Conservation (phyloP, 2,797 vertebrate genomes). For the Chromis chromis region DNA sequence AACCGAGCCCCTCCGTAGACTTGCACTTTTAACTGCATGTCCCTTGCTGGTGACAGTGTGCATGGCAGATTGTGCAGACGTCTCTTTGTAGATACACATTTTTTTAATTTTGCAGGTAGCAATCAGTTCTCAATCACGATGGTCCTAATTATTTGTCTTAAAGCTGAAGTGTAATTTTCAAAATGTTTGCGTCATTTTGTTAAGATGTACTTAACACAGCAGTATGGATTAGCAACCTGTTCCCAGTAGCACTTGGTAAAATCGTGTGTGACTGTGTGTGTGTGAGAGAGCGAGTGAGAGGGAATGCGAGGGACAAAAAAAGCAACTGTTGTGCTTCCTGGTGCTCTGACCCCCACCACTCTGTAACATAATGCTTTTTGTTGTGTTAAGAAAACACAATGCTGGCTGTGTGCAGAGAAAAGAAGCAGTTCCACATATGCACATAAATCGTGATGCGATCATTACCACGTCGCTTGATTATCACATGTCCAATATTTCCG, state of each 20-base stretch:
- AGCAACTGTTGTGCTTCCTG: conserved; percentile 62
- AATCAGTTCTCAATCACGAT: conserved; percentile 63
- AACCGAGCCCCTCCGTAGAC: conserved; percentile 70
- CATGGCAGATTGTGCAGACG: conserved; percentile 80
- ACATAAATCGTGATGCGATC: conserved; percentile 21
- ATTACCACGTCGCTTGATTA: conserved; percentile 25
- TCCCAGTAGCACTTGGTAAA: conserved; percentile 76
- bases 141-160: conserved; percentile 70
- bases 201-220: conserved; percentile 60
- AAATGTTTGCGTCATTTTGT: conserved; percentile 65
- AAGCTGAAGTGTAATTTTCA: conserved; percentile 61
- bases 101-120: conserved; percentile 64
- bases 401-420: conserved; percentile 31
- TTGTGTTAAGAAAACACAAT: conserved; percentile 51
- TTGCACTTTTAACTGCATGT: conserved; percentile 84
- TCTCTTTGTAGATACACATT: conserved; percentile 80
- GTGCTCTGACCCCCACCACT: conserved; percentile 59
- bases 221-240: conserved; percentile 62
- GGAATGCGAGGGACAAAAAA: conserved; percentile 22
- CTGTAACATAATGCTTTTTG: conserved; percentile 59
- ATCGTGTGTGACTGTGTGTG: not conserved
- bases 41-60: conserved; percentile 79
- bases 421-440: conserved; percentile 34
- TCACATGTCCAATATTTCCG: conserved; percentile 39
- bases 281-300: not conserved